Evolutionary conservation across 2,888 invertebrate species (phyloP), one percentile per base, ranked within the genome.

Genomic region (Hesperia comma): DNA sequence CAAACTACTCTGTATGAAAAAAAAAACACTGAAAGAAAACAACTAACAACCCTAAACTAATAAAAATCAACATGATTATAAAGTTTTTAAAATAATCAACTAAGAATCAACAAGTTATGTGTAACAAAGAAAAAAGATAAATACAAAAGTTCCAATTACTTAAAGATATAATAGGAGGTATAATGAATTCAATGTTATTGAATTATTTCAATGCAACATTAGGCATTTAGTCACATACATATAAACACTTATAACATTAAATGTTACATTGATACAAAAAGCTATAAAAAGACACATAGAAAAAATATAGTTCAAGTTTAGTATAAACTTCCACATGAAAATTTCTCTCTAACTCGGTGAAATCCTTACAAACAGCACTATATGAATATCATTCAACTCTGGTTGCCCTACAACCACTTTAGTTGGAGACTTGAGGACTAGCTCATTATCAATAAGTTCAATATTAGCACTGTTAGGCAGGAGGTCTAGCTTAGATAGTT

Each of bases 381-480:
- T 76, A 68, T 84, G 74, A 61, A 89, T 82, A 66, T 79, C 80
- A 33, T 85, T 75, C 6, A 88, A 68, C 37, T 81, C 79, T 0
- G 84, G 77, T 1, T 82, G 81, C 0, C 87, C 87, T 0, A 86
- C 79, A 0, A 88, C 72, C 0, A 81, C 85, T 72, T 83, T 87
- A 1, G 40, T 75, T 0, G 79, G 78, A 0, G 84, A 84, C 1
- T 75, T 69, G 0, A 74, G 61, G 0, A 86, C 82, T n/a, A 86
- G 61, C 15, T 85, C 82, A 0, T 80, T 72, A 46, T 87, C 85
- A 0, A 81, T 17, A 0, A 86, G 63, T 19, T 76, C 80, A 5
- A 88, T 67, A 60, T 87, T 87, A 0, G 85, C 86, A 51, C 83
- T 87, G 41, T 86, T 85, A 0, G 90, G 87, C 6, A 87, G 17